Conservation (phyloP, 2,797 vertebrate genomes). For the Peromyscus attwateri region DNA sequence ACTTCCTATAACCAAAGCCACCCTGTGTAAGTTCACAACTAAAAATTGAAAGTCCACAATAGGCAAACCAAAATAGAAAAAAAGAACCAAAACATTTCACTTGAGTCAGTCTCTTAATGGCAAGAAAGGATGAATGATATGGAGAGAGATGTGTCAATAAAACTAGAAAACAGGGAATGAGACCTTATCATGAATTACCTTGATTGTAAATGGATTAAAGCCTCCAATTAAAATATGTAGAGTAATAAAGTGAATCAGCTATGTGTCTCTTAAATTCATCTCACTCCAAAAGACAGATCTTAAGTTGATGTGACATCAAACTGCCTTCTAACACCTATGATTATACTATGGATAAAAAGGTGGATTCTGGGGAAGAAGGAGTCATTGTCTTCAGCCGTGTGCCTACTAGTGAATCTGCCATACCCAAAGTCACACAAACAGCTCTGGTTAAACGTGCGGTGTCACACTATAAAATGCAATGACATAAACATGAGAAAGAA, state of each 20-base stretch:
- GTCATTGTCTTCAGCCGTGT: neutral
- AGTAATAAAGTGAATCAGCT: neutral
- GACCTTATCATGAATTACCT: neutral
- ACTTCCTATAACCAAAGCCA: neutral
- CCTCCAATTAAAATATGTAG: neutral
- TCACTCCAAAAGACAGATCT: neutral
- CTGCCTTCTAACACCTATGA: neutral
- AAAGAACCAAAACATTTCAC: neutral
- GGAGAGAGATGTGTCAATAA: neutral
- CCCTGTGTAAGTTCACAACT: neutral
- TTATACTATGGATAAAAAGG: neutral
- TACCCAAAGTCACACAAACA: neutral
- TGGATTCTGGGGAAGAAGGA: neutral
- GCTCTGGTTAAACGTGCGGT: neutral
- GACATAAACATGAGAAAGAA: neutral
- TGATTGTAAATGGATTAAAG: neutral
- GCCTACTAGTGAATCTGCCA: neutral
- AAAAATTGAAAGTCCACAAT: neutral
- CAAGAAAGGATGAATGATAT: neutral
- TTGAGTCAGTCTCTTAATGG: neutral
- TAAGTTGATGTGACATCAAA: neutral
- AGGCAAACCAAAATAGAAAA: neutral
- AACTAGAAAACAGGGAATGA: neutral
- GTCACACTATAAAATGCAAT: neutral
- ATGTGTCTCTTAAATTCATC: neutral